phyloP scores from a whole-genome alignment of 2,888 invertebrate species.

The Sphecodes monilicornis region DNA sequence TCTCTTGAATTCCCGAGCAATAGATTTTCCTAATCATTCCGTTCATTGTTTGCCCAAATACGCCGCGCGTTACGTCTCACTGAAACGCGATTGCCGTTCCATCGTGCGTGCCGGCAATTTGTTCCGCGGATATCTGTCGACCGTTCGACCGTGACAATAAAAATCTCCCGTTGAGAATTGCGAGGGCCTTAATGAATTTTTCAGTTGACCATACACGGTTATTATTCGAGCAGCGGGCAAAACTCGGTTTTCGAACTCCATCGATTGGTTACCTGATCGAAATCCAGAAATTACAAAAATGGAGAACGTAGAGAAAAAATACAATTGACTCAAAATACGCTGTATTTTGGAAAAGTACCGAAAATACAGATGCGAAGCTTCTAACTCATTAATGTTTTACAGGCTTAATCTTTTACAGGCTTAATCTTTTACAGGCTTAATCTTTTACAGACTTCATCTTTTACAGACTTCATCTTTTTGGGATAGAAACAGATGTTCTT shows the following conservation, averaged over 20 bases:
- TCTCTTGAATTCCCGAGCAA: slow-evolving; percentile 35
- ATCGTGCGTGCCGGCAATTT: slow-evolving; percentile 31
- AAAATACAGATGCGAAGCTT: too few species aligned
- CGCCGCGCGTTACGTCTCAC: slow-evolving; percentile 43
- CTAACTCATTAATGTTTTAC: too few species aligned
- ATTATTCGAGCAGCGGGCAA: background rate
- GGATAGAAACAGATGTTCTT: too few species aligned
- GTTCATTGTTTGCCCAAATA: slow-evolving; percentile 50
- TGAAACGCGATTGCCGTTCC: slow-evolving; percentile 30
- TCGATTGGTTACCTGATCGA: background rate
- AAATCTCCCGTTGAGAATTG: slow-evolving; percentile 19
- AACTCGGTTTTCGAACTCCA: background rate
- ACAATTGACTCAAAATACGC: too few species aligned
- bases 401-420: too few species aligned
- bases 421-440: too few species aligned
- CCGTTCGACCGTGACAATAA: slow-evolving; percentile 29
- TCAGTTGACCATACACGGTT: slow-evolving; percentile 1
- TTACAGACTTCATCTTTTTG: too few species aligned
- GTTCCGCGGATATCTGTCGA: slow-evolving; percentile 31
- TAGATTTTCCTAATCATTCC: slow-evolving; percentile 43
- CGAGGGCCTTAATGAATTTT: background rate
- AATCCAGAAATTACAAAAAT: background rate
- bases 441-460: too few species aligned
- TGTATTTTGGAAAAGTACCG: too few species aligned
- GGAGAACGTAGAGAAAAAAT: too few species aligned